Base-by-base conservation (phyloP, 2,797 vertebrate species). In the Cheracebus regulus region DNA sequence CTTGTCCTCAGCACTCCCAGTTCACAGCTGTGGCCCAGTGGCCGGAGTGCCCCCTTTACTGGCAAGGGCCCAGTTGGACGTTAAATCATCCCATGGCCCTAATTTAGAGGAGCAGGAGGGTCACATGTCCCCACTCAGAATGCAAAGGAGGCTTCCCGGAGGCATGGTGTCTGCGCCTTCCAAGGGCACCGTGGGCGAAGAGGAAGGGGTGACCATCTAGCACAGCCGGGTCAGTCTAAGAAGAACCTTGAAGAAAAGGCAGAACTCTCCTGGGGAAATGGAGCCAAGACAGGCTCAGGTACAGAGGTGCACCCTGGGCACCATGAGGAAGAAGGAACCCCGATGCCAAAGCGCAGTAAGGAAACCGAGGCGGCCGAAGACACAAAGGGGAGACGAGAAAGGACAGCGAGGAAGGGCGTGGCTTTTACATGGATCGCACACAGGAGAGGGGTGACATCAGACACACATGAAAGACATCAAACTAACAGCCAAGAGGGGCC, bases 141-240 rank as follows among this genome's bases (percentile, higher is more conserved):
- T 36, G 26, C 79, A 28, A 19, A 48, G 39, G 30, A 13, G n/a
- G 15, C 70, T 80, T 79, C 90, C 80, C 13, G 28, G n/a, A 72
- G 39, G n/a, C 33, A n/a, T 4, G 24, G 41, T 33, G 20, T 17
- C 82, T 26, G 36, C 17, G n/a, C 12, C 70, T 84, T 11, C 8
- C 57, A 5, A 2, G 22, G 20, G 39, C 2, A 4, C 10, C 2
- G 22, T 26, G 22, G 55, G 55, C 10, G 26, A 30, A 28, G n/a
- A 30, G 52, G 67, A 36, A 52, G 19, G 28, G 36, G 5, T 55
- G 0, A 4, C 24, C 14, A 0, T 0, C 52, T 1, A n/a, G 28
- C 0, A 2, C 39, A 10, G 52, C 4, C 10, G 28, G 19, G 39
- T 14, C 2, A 24, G 20, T 55, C 48, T 52, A 17, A 17, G 24